These are phyloP conservation scores for Hippocampus comes DNA, from an alignment of 2,113 vertebrate genomes.

Conservation along the genomic window DNA sequence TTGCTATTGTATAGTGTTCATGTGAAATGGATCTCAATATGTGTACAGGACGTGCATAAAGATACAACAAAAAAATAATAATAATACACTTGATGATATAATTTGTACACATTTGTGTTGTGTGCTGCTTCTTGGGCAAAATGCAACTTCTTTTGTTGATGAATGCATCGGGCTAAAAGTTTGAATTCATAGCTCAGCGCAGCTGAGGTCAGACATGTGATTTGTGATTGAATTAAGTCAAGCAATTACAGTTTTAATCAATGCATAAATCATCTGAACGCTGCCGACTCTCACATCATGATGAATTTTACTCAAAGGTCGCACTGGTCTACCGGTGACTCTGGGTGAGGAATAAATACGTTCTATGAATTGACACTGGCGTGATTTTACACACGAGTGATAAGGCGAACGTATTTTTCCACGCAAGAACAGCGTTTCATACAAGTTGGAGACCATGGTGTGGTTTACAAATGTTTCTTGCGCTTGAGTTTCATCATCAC, in stretches of 20 bases:
- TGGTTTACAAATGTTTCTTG: slow-evolving; percentile 57
- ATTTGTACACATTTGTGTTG: slow-evolving; percentile 75
- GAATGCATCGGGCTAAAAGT: neutral
- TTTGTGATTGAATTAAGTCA: slow-evolving; percentile 5
- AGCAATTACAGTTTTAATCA: slow-evolving; percentile 9
- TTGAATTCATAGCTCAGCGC: neutral
- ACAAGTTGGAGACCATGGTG: slow-evolving; percentile 44
- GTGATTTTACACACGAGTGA: slow-evolving; percentile 27
- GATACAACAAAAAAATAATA: slow-evolving; percentile 48
- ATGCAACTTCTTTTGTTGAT: neutral
- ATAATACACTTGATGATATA: slow-evolving; percentile 87
- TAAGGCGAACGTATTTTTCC: slow-evolving; percentile 21
- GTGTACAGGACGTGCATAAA: slow-evolving; percentile 84
- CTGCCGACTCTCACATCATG: neutral
- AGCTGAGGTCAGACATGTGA: neutral
- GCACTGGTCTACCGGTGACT: neutral
- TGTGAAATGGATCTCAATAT: slow-evolving; percentile 82
- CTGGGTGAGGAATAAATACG: neutral
- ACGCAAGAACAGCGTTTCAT: slow-evolving; percentile 38
- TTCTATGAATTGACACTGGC: slow-evolving; percentile 7
- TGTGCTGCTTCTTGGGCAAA: slow-evolving; percentile 47
- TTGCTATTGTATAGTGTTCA: slow-evolving; percentile 86
- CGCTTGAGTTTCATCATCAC: slow-evolving; percentile 69
- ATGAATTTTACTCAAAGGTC: neutral
- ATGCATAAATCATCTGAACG: neutral